A percentile compares a stretch with the other conserved stretches of the same genome.
phyloP scores from a whole-genome alignment of 1,140 invertebrate genomes.

The Diorhabda elongata region DNA sequence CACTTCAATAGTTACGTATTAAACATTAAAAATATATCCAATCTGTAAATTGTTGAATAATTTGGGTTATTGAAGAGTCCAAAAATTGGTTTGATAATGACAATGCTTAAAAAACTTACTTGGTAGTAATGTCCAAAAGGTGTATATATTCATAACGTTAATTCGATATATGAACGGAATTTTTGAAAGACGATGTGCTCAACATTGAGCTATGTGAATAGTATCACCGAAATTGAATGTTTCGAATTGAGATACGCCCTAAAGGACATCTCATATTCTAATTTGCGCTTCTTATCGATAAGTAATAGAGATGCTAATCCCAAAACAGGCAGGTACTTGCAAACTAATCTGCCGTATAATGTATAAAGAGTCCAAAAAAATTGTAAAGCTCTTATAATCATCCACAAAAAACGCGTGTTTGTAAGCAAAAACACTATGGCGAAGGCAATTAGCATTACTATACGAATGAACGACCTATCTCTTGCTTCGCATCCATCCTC shows the following conservation, averaged over 20 bases:
- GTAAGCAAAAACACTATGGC: constrained; percentile 27
- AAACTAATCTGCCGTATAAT: constrained; percentile 15
- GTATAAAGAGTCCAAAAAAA: constrained; percentile 29
- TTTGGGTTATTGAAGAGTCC: neutral
- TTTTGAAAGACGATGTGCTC: constrained; percentile 37
- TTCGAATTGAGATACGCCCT: constrained; percentile 3
- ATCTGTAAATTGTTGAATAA: too few relatives aligned
- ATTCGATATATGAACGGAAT: constrained; percentile 35
- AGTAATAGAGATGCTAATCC: constrained; percentile 31
- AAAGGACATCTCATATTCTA: constrained; percentile 34
- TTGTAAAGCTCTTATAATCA: constrained; percentile 24
- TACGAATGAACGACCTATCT: constrained; percentile 17
- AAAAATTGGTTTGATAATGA: constrained; percentile 15
- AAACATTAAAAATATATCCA: too few relatives aligned
- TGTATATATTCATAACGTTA: constrained; percentile 21
- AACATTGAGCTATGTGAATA: constrained; percentile 32
- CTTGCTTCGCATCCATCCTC: constrained; percentile 34
- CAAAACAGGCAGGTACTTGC: constrained; percentile 5
- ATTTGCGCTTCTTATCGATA: constrained; percentile 34
- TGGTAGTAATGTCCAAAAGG: constrained; percentile 21
- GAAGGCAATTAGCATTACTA: constrained; percentile 22
- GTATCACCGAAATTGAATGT: constrained; percentile 4
- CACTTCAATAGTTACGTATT: too few relatives aligned
- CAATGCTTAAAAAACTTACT: constrained; percentile 23
- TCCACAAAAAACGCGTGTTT: constrained; percentile 25